phyloP scores from a whole-genome alignment of 2,888 invertebrate genomes.

The Hydroisotoma schaefferi region DNA sequence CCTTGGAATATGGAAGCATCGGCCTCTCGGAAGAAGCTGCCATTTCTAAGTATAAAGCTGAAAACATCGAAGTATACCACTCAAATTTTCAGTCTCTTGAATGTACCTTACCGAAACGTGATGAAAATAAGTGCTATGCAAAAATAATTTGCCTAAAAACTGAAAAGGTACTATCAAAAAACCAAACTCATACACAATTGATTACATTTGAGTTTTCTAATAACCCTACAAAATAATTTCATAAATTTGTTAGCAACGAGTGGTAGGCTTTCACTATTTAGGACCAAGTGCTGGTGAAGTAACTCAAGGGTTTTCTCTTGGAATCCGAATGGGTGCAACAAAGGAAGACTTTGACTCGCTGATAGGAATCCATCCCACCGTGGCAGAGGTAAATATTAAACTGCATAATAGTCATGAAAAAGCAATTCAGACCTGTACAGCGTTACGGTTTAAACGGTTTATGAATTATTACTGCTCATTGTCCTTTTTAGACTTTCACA shows the following conservation, averaged over 20 bases:
- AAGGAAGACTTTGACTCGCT: constrained; percentile 59
- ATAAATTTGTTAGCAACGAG: constrained; percentile 54
- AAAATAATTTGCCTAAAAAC: constrained; percentile 69
- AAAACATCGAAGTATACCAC: constrained; percentile 86
- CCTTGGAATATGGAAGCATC: constrained; percentile 92
- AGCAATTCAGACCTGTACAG: neutral
- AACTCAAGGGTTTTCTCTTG: constrained; percentile 88
- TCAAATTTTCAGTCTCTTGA: constrained; percentile 92
- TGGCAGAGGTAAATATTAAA: constrained; percentile 53
- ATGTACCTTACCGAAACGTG: constrained; percentile 86
- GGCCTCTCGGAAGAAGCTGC: constrained; percentile 89
- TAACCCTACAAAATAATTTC: neutral
- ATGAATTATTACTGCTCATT: neutral
- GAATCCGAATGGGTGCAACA: constrained; percentile 68
- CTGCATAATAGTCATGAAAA: neutral
- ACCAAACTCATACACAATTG: neutral
- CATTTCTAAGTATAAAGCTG: constrained; percentile 63
- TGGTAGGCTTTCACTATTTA: constrained; percentile 84
- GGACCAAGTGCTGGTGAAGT: constrained; percentile 91
- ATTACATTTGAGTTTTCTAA: neutral
- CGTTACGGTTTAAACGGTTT: neutral
- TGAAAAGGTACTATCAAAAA: constrained; percentile 48
- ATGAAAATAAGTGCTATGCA: constrained; percentile 82
- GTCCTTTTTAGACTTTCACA: constrained; percentile 51
- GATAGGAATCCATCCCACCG: constrained; percentile 63